Conservation (phyloP, 2,113 vertebrate species). For the Mobula birostris region DNA sequence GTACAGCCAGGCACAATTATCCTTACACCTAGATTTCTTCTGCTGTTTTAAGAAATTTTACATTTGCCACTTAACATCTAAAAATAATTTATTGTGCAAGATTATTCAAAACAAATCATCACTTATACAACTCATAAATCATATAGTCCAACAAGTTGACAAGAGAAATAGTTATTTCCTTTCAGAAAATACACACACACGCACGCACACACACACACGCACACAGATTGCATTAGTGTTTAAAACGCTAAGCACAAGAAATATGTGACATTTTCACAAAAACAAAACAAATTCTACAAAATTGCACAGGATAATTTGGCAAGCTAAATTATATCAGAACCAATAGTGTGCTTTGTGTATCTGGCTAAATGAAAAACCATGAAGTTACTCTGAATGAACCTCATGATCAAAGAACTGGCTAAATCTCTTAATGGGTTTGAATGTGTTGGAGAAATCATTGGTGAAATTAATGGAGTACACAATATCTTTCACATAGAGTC, state of each 20-base stretch:
- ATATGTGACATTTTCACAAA: slow-evolving; percentile 7
- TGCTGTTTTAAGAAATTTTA: not conserved
- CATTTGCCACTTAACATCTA: not conserved
- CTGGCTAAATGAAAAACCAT: not conserved
- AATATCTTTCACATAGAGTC: not conserved
- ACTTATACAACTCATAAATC: not conserved
- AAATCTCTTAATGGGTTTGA: not conserved
- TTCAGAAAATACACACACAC: not conserved
- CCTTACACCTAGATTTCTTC: not conserved
- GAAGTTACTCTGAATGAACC: not conserved
- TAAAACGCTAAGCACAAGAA: slow-evolving; percentile 13
- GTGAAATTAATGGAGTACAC: not conserved
- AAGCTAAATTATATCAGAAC: not conserved
- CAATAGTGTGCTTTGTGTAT: not conserved
- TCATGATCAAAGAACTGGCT: not conserved
- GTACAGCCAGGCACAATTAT: not conserved
- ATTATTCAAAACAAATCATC: not conserved
- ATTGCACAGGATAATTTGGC: not conserved
- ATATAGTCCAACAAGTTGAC: not conserved
- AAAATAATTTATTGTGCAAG: slow-evolving; percentile 32
- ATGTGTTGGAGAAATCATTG: not conserved
- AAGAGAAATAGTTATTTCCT: not conserved
- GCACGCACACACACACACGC: no score
- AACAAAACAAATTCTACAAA: not conserved
- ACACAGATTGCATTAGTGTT: not conserved